Evolutionary conservation across 2,888 invertebrate genomes (phyloP).

Genomic region (Epinotia brunnichana): DNA sequence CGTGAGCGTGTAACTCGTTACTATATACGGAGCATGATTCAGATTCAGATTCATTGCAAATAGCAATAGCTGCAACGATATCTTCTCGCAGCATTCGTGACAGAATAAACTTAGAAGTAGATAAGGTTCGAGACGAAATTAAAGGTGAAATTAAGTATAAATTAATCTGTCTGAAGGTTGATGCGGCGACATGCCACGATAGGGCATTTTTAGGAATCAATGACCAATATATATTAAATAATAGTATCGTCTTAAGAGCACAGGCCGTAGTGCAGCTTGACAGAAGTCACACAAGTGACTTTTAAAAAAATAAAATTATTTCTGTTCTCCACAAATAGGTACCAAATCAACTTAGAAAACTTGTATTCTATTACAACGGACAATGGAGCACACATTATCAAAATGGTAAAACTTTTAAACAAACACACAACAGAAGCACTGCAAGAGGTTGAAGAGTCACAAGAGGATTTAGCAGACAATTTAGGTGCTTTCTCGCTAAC

Average conservation of each 20-base stretch:
- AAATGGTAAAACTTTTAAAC: conserved; percentile 28
- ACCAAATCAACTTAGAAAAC: conserved; percentile 17
- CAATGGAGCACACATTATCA: conserved; percentile 20
- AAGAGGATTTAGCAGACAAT: background rate
- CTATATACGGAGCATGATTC: too few relatives aligned
- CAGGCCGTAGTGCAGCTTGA: conserved; percentile 11
- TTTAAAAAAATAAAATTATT: conserved; percentile 14
- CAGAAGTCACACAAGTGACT: conserved; percentile 14
- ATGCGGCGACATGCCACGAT: conserved; percentile 13
- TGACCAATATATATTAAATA: background rate
- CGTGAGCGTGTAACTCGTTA: conserved; percentile 1
- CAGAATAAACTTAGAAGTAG: conserved; percentile 3
- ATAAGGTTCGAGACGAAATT: conserved; percentile 9
- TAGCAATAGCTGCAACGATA: conserved; percentile 7
- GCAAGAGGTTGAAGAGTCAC: conserved; percentile 8
- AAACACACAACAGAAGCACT: background rate
- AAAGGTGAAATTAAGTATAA: conserved; percentile 7
- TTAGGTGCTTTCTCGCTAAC: conserved; percentile 12
- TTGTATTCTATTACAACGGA: conserved; percentile 29
- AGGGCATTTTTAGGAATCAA: conserved; percentile 14
- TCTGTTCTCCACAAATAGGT: conserved; percentile 10
- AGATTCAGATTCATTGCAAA: too few relatives aligned
- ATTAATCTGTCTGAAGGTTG: conserved; percentile 3
- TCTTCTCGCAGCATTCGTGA: conserved; percentile 21
- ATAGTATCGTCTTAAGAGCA: conserved; percentile 6